Evolutionary conservation across 92 coral and sea anemone species (phyloP).

Genomic region (Bergia puertoricense): DNA sequence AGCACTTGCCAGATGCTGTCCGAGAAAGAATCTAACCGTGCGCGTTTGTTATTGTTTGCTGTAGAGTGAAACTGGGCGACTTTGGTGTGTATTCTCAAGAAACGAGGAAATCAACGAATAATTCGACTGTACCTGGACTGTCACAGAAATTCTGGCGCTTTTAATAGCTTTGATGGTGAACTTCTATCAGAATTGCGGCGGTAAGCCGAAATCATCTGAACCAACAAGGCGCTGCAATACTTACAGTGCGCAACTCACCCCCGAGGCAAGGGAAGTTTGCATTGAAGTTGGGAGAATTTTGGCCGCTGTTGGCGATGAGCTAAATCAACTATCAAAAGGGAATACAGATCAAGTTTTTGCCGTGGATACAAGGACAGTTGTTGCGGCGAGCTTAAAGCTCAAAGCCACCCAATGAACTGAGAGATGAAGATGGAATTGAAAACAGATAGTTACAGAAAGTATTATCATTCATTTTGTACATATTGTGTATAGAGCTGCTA

Average conservation of each 20-base stretch:
- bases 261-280: conserved; percentile 60
- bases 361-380: conserved; percentile 18
- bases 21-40: background rate
- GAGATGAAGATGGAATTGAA: background rate
- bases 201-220: background rate
- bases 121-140: background rate
- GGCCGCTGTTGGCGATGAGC: conserved; percentile 83
- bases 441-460: conserved; percentile 23
- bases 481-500: conserved; percentile 14
- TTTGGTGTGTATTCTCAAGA: background rate
- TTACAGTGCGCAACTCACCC: conserved; percentile 41
- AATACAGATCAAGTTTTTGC: background rate
- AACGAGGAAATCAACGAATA: background rate
- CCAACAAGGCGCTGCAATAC: background rate
- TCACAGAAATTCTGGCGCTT: background rate
- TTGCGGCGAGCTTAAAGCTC: conserved; percentile 20
- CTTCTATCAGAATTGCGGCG: conserved; percentile 24
- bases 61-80: conserved; percentile 9
- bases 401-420: conserved; percentile 23
- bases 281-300: conserved; percentile 75
- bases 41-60: conserved; percentile 24
- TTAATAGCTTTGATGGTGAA: conserved; percentile 15
- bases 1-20: background rate
- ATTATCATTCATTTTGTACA: conserved; percentile 9
- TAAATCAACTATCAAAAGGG: conserved; percentile 47